Evolutionary conservation across 2,797 vertebrate species (phyloP).

Genomic region (Pantherophis alleghaniensis): DNA sequence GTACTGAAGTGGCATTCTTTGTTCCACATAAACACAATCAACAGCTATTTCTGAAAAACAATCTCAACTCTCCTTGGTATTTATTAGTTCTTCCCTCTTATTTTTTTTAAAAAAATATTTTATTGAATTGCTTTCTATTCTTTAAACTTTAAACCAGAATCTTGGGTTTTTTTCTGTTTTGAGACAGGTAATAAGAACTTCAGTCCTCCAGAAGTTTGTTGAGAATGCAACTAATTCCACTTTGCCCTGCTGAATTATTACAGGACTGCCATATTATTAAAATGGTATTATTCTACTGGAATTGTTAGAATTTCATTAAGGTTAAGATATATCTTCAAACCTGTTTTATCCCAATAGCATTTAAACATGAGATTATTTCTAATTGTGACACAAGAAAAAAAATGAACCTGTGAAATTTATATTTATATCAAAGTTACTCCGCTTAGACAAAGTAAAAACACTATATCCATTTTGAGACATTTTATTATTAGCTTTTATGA

Average conservation of each 20-base stretch:
- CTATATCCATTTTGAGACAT: neutral
- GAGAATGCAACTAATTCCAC: neutral
- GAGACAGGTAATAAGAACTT: neutral
- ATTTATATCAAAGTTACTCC: neutral
- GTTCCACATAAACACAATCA: constrained; percentile 21
- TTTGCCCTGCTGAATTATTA: constrained; percentile 26
- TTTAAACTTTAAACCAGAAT: neutral
- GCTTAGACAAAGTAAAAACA: neutral
- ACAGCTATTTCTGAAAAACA: neutral
- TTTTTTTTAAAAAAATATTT: neutral
- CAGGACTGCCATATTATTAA: constrained; percentile 16
- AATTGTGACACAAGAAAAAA: neutral
- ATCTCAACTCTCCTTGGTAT: neutral
- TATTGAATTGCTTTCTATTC: neutral
- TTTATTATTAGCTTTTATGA: neutral
- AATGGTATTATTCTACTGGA: constrained; percentile 7
- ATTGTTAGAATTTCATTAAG: constrained; percentile 17
- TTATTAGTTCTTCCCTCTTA: neutral
- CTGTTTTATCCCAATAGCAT: constrained; percentile 17
- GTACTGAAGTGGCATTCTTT: neutral
- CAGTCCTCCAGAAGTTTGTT: constrained; percentile 19
- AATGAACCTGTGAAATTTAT: neutral
- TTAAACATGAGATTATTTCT: neutral
- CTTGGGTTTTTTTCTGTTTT: neutral
- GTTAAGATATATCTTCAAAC: neutral